Percentiles rank a stretch among this genome's conserved stretches.
These are phyloP conservation scores for Linurgus olivaceus DNA, from an alignment of 2,797 vertebrate genomes.

Conservation along the genomic window DNA sequence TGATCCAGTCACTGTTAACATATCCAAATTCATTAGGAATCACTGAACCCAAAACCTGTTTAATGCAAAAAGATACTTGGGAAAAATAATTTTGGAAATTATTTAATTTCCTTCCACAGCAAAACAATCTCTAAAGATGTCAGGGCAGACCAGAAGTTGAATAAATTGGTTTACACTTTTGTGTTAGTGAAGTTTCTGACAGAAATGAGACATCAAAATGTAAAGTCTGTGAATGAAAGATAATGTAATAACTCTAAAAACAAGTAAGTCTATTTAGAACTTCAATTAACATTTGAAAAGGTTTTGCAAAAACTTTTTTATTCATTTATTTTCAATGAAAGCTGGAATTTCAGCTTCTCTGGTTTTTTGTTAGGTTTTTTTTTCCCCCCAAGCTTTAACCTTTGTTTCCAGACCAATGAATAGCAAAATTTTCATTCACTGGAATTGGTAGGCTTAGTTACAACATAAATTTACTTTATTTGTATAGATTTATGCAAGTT, in stretches of 20 bases:
- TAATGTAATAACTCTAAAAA: neutral
- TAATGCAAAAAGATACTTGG: conserved; percentile 12
- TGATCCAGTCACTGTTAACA: conserved; percentile 51
- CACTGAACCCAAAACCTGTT: conserved; percentile 25
- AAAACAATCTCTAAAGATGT: neutral
- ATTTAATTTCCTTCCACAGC: conserved; percentile 19
- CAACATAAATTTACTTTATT: neutral
- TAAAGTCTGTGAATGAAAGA: neutral
- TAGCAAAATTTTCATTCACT: neutral
- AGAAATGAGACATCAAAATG: neutral
- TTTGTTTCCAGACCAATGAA: neutral
- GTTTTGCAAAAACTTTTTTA: neutral
- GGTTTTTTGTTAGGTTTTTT: neutral
- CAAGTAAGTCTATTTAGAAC: neutral
- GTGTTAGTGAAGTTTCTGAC: neutral
- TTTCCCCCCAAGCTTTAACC: neutral
- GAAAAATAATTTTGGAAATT: conserved; percentile 3
- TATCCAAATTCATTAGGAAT: conserved; percentile 57
- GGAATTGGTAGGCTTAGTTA: neutral
- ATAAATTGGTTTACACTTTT: neutral
- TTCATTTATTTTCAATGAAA: neutral
- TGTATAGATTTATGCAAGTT: neutral
- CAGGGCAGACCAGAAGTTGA: neutral
- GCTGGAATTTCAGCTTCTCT: neutral
- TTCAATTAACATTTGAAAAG: neutral